Evolutionary conservation across 2,113 vertebrate genomes (phyloP), one percentile per base, ranked within the genome.

Genomic region (Hypomesus transpacificus): DNA sequence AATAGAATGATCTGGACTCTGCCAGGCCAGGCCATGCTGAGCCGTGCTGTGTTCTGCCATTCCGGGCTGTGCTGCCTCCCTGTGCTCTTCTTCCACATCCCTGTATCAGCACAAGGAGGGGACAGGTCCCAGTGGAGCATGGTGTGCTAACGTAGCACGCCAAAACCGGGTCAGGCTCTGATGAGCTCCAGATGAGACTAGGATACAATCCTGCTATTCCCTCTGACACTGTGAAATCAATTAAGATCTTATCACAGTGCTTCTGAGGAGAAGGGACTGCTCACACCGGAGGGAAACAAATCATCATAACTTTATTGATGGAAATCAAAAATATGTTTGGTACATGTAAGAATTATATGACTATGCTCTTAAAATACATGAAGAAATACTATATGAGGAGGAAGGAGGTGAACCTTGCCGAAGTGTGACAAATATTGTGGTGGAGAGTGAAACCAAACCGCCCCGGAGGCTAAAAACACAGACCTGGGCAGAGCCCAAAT

Each of bases 81-180:
- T 66, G 70, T 83, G 89, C 81, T 84, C 92, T 84, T 83, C 76
- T 85, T 90, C 78, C 28, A 54, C 59, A 70, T 81, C 69, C 80
- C 84, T 80, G 82, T 80, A 78, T 89, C 80, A 86, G 85, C 81
- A 72, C 46, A 61, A 84, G 84, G 71, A 84, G 68, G 79, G 85
- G 84, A 86, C 87, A 83, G 80, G 68, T 90, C 92, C 87, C 90
- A 79, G 70, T 17, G 85, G 92, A 87, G 57, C 68, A 14, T 39
- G 26, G 64, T 66, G 67, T 66, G 58, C 74, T 70, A 82, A 82
- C 80, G 75, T 78, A 82, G 85, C 81, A 71, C 73, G 58, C 73
- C 14, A 56, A 88, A 92, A 91, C 71, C 80, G 78, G 90, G 91
- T 92, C 89, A 90, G 84, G 80, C 85, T 84, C 68, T 79, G 87